Base-by-base conservation (phyloP, 2,113 vertebrate species). In the Cacatua alba region DNA sequence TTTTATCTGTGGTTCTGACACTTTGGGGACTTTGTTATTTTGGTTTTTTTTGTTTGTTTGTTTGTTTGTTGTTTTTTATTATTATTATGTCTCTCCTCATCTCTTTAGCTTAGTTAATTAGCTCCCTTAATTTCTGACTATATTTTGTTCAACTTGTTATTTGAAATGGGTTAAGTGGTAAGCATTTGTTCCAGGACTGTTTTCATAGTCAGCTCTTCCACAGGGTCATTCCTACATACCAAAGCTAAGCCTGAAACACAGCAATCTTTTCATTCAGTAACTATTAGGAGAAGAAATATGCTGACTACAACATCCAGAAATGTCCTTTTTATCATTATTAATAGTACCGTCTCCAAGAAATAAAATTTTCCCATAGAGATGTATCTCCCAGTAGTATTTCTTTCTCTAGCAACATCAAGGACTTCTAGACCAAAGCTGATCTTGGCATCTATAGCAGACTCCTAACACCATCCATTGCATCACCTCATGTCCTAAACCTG, bases 241-340 rank as follows among this genome's bases (percentile, higher is more conserved):
- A 95, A 89, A 95, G 75, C 25, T 72, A 85, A 85, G 74, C 25
- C 64, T 69, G 81, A 95, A 89, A 87, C 25, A 60, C n/a, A 67
- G 55, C 18, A n/a, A 92, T 75, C 86, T 90, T 86, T 88, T 92
- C 62, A 89, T 94, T 94, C 55, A 91, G 4, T 63, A 86, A 76
- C 78, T 75, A 85, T 68, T 86, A 90, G 76, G 18, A 86, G 43
- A 74, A 94, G n/a, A 91, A 94, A 75, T 87, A 95, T 62, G 86
- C 81, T 82, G 93, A 91, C 76, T 83, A 67, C 29, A 78, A 68
- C 39, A 81, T 86, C 83, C 83, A 91, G 69, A 95, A 96, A 95
- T 94, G 94, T 55, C 80, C 53, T 59, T 91, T 60, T 69, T 92
- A 82, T 82, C 33, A 68, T 91, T 92, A 97, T 94, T 95, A 95